Evolutionary conservation across 2,797 vertebrate genomes (phyloP).

Genomic region (Iguana delicatissima): DNA sequence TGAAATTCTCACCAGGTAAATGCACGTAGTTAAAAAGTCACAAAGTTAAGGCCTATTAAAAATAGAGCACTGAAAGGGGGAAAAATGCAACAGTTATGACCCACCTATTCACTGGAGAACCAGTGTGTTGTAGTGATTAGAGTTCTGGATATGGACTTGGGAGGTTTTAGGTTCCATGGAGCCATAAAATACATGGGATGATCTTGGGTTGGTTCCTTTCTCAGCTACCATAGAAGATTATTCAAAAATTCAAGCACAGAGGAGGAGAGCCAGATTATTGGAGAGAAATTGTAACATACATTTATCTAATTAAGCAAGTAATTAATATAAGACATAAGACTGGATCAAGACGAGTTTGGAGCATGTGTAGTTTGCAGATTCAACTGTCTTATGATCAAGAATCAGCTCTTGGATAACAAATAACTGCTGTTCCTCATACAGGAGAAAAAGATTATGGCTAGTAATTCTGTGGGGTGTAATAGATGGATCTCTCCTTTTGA

Average conservation of each 20-base stretch:
- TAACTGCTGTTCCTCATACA: not conserved
- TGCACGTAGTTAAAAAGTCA: conserved; percentile 77
- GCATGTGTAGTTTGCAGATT: not conserved
- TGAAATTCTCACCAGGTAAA: conserved; percentile 70
- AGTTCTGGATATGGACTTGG: not conserved
- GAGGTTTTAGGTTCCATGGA: not conserved
- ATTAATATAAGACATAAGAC: not conserved
- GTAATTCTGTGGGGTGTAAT: not conserved
- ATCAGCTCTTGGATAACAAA: not conserved
- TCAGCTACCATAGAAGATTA: not conserved
- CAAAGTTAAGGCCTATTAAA: conserved; percentile 67
- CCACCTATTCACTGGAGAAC: not conserved
- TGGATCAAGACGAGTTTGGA: not conserved
- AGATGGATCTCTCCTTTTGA: not conserved
- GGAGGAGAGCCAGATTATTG: not conserved
- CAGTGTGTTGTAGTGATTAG: not conserved
- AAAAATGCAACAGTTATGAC: too few species aligned
- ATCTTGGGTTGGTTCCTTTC: not conserved
- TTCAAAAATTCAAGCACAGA: not conserved
- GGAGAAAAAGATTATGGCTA: not conserved
- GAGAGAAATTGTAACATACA: not conserved
- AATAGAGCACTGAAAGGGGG: conserved; percentile 63
- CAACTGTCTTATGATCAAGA: not conserved
- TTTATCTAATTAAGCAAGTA: not conserved
- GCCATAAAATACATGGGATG: not conserved